These are phyloP conservation scores for Phyllopteryx taeniolatus DNA, from an alignment of 2,113 vertebrate species.

Conservation along the genomic window DNA sequence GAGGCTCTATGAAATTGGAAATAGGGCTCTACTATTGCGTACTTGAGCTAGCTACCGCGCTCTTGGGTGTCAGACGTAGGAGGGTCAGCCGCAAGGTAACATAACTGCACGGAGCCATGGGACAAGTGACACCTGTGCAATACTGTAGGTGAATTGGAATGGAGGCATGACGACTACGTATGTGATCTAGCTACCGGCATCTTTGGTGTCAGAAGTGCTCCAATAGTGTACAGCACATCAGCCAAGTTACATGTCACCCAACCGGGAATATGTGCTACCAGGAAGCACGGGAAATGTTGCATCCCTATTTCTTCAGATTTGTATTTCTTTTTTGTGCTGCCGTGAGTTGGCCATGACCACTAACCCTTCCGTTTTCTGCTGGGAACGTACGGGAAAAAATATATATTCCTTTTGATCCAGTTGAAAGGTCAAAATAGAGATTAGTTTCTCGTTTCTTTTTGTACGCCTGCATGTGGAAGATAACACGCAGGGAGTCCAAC, in stretches of 20 bases:
- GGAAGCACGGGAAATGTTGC: not conserved
- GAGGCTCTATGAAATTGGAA: no score
- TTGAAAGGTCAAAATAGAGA: slow-evolving; percentile 52
- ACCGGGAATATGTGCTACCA: not conserved
- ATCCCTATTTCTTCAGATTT: not conserved
- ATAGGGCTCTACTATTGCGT: no score
- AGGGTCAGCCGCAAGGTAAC: no score
- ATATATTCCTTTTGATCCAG: slow-evolving; percentile 35
- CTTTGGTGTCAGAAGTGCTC: no score
- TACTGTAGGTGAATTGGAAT: slow-evolving; percentile 18
- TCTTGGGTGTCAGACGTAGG: no score
- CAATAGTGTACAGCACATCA: not conserved
- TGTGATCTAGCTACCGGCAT: no score
- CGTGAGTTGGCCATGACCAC: not conserved
- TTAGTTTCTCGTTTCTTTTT: slow-evolving; percentile 43
- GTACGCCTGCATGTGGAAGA: slow-evolving; percentile 29
- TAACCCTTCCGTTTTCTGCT: slow-evolving; percentile 35
- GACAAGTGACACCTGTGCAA: slow-evolving; percentile 18
- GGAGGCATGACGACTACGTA: slow-evolving; percentile 7
- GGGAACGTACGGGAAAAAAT: slow-evolving; percentile 13
- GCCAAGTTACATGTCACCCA: not conserved
- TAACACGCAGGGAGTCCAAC: slow-evolving; percentile 24
- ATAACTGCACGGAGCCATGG: not conserved
- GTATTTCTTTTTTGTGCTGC: no score
- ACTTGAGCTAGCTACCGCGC: no score